Evolutionary conservation across 2,888 invertebrate genomes (phyloP), one percentile per base, ranked within the genome.

Genomic region (Carpatolechia fugitivella): DNA sequence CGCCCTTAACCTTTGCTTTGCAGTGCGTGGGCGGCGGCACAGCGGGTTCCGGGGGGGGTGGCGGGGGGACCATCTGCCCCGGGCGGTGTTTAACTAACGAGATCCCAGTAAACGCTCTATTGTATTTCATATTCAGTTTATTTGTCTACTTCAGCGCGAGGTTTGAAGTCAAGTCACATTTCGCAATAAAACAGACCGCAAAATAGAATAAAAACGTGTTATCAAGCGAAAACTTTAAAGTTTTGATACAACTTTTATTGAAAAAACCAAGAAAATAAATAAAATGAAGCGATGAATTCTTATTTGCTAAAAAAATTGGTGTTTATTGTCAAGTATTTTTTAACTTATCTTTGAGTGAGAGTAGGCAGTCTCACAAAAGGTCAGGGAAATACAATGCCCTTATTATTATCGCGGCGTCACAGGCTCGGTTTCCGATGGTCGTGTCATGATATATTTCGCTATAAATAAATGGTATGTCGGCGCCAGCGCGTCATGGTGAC

Each of bases 61-160:
- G 53, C 61, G 54, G 59, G 29, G 54, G 58, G 60, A 54, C 50
- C 63, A 58, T 60, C 63, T 64, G 74, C 77, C 73, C 64, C 69
- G 70, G 73, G 74, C 78, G 62, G 64, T 74, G 70, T 75, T 77
- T 72, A 68, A 73, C 76, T 79, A 82, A 82, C 82, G 80, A 82
- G 82, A 78, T 79, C 76, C 71, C 76, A 73, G 74, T 80, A 77
- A 77, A 76, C 76, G 76, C 70, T 72, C 70, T 70, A 72, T 72
- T 74, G 70, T 71, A 69, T 66, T 63, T 66, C 67, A 78, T 78
- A 76, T 78, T 78, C 72, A 71, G 64, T 70, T 67, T 50, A 70
- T 72, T 70, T 69, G 63, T 70, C 69, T 65, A 65, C 68, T 71
- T 71, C 64, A 65, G 59, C 54, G 61, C 62, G 64, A 64, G 63